phyloP scores from a whole-genome alignment of 2,888 invertebrate species.

The Lasius platythorax region DNA sequence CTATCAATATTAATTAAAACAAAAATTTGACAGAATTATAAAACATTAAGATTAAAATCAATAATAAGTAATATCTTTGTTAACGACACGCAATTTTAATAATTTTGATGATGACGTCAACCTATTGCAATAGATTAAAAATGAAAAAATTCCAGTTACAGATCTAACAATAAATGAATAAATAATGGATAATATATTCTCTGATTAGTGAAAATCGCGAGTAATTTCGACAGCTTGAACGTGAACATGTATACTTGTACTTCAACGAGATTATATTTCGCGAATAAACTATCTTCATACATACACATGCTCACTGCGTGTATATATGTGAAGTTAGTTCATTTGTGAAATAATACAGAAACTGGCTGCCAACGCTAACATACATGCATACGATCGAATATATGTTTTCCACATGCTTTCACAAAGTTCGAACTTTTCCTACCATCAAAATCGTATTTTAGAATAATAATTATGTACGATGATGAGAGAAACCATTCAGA shows the following conservation, averaged over 20 bases:
- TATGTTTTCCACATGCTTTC: background rate
- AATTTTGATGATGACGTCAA: background rate
- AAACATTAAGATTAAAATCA: background rate
- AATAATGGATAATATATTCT: background rate
- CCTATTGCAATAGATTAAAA: background rate
- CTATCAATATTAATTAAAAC: background rate
- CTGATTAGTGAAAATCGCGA: background rate
- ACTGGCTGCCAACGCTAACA: background rate
- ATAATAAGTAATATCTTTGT: background rate
- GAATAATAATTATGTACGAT: conserved; percentile 9
- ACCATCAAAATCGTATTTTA: conserved; percentile 10
- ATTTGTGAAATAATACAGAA: conserved; percentile 3
- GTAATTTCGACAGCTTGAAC: conserved; percentile 21
- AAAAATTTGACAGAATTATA: background rate
- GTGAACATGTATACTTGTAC: background rate
- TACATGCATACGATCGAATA: background rate
- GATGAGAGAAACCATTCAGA: background rate
- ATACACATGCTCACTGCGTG: background rate
- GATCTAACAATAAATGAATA: background rate
- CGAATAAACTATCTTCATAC: background rate
- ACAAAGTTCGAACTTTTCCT: background rate
- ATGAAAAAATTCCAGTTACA: background rate
- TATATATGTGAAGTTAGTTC: background rate
- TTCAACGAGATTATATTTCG: conserved; percentile 14
- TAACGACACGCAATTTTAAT: background rate